Evolutionary conservation across 2,888 invertebrate species (phyloP).

Genomic region (Eupithecia subumbrata): DNA sequence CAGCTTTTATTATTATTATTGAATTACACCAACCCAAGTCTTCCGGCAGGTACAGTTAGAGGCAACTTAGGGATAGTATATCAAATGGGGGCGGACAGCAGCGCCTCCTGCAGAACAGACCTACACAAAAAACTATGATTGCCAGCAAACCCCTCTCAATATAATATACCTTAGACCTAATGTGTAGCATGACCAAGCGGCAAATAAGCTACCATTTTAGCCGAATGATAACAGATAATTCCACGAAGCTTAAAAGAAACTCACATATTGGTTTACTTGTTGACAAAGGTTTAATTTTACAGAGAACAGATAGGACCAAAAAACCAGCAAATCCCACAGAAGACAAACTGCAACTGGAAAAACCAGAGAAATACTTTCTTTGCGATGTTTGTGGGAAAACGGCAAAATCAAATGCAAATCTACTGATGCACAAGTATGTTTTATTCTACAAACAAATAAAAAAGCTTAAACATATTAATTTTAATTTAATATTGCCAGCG

Average conservation of each 20-base stretch:
- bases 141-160: too few relatives aligned
- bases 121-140: too few relatives aligned
- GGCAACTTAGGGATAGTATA: too few relatives aligned
- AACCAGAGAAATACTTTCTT: slow-evolving; percentile 54
- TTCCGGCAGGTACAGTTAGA: too few relatives aligned
- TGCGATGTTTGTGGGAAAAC: slow-evolving; percentile 78
- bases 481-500: neutral
- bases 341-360: slow-evolving; percentile 47
- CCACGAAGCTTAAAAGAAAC: neutral
- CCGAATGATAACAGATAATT: too few relatives aligned
- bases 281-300: neutral
- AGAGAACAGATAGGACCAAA: slow-evolving; percentile 1
- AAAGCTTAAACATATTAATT: neutral
- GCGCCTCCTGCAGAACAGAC: too few relatives aligned
- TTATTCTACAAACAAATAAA: neutral
- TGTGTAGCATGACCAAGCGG: too few relatives aligned
- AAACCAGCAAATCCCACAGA: slow-evolving; percentile 51
- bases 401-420: slow-evolving; percentile 68
- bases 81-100: too few relatives aligned
- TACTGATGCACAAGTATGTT: slow-evolving; percentile 74
- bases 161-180: too few relatives aligned
- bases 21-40: too few relatives aligned
- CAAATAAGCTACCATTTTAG: too few relatives aligned
- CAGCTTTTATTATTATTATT: too few relatives aligned
- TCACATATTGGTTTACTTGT: neutral